These are phyloP conservation scores for Sebastes ruberrimus DNA, from an alignment of 2,797 vertebrate genomes.

Conservation along the genomic window DNA sequence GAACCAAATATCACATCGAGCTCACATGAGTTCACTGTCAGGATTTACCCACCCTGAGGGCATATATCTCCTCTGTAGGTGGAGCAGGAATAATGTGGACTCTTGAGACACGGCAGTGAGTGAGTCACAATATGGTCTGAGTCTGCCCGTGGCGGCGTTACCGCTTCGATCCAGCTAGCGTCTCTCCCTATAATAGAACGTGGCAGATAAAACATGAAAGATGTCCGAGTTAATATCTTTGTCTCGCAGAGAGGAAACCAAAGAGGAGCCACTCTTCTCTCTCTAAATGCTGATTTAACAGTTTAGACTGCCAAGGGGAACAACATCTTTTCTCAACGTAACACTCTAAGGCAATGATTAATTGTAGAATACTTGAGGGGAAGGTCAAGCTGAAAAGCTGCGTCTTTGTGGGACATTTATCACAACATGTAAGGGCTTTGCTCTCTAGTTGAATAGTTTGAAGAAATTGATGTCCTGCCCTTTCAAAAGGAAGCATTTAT, in stretches of 20 bases:
- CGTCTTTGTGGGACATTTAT: constrained; percentile 29
- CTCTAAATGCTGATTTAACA: constrained; percentile 22
- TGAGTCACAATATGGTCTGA: constrained; percentile 50
- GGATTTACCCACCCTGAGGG: constrained; percentile 76
- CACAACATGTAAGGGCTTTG: constrained; percentile 1
- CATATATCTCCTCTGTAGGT: constrained; percentile 82
- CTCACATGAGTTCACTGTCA: constrained; percentile 37
- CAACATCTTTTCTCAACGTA: not conserved
- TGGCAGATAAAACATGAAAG: constrained; percentile 37
- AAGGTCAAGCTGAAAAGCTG: constrained; percentile 37
- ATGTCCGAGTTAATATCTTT: constrained; percentile 24
- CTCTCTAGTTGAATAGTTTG: constrained; percentile 13
- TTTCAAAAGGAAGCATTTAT: constrained; percentile 20
- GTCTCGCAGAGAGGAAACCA: constrained; percentile 8
- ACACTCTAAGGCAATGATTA: constrained; percentile 20
- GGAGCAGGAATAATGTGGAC: constrained; percentile 61
- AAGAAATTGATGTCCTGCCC: constrained; percentile 24
- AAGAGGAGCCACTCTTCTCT: not conserved
- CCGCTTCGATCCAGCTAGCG: constrained; percentile 44
- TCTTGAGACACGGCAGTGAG: constrained; percentile 42
- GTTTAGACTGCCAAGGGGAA: constrained; percentile 2
- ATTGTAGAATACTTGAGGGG: constrained; percentile 5
- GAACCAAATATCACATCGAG: constrained; percentile 34
- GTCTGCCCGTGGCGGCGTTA: constrained; percentile 32
- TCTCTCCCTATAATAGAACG: constrained; percentile 55